Base-by-base conservation (phyloP, 2,888 invertebrate genomes). In the Lathronympha strigana region DNA sequence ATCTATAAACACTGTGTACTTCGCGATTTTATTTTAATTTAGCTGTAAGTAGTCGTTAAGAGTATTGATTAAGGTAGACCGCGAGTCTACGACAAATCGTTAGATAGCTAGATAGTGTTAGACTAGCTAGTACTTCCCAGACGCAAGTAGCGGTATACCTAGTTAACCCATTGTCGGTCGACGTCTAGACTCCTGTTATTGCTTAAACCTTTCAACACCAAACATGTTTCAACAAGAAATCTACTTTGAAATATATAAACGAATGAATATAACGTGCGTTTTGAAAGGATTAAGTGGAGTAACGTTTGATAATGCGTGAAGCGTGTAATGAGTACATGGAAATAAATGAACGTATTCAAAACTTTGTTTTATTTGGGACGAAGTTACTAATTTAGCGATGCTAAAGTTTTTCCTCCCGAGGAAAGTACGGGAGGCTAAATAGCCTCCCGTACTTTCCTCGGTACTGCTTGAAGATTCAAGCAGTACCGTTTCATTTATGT, bases 61-160 rank as follows among this genome's bases (percentile, higher is more conserved):
- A 13, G 21, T 43, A 43, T 43, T 43, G 6, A 11, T 13, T 47
- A n/a, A 47, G 47, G 47, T 23, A 47, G 23, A 6, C n/a, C n/a
- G n/a, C 23, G 6, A 23, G 23, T 23, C 47, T 47, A 25, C 47
- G 23, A 36, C 9, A 23, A 53, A 21, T 21, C n/a, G 31, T 53
- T 53, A 23, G 21, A 53, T 23, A 53, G 53, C 51, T 51, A 51
- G n/a, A 49, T 51, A n/a, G n/a, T n/a, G n/a, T 8, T 51, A 51
- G 36, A 36, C 21, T 36, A 53, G 36, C 53, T 53, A 33, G 51
- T 19, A 51, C 53, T 53, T 36, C 36, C 53, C 9, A 21, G 4
- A 36, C 9, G 9, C 49, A 15, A 28, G 21, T 51, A 33, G 51
- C 33, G 28, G 33, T 31, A 15, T 31, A 31, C 25, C n/a, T n/a